phyloP scores from a whole-genome alignment of 2,797 vertebrate species.

The Periophthalmus magnuspinnatus region DNA sequence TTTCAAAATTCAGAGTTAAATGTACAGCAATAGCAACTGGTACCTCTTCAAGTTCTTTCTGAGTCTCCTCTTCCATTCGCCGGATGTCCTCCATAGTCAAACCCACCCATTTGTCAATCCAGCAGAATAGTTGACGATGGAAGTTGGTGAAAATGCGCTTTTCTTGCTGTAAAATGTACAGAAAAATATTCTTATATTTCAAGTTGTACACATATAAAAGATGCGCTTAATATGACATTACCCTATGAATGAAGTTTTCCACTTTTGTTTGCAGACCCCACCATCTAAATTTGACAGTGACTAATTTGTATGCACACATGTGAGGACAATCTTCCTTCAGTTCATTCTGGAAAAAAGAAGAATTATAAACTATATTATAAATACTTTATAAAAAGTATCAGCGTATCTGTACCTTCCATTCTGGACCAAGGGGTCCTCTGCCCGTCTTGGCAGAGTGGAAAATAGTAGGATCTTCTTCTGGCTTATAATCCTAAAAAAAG shows the following conservation, averaged over 20 bases:
- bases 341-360: conserved; percentile 79
- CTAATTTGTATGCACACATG: conserved; percentile 98
- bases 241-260: conserved; percentile 95
- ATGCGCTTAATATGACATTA: conserved; percentile 40
- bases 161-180: conserved; percentile 84
- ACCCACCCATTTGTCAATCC: conserved; percentile 96
- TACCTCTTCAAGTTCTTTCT: conserved; percentile 95
- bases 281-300: conserved; percentile 97
- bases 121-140: conserved; percentile 96
- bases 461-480: conserved; percentile 88
- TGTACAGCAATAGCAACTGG: conserved; percentile 22
- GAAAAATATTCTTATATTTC: not conserved
- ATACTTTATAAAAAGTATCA: not conserved
- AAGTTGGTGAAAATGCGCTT: conserved; percentile 99
- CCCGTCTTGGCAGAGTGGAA: conserved; percentile 92
- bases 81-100: conserved; percentile 97
- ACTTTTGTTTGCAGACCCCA: conserved; percentile 97
- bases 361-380: not conserved
- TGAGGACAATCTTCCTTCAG: conserved; percentile 86
- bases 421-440: conserved; percentile 88
- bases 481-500: conserved; percentile 89
- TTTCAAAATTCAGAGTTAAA: not conserved
- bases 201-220: not conserved
- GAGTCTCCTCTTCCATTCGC: conserved; percentile 95
- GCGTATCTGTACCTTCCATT: conserved; percentile 87